phyloP scores from a whole-genome alignment of 1,140 invertebrate genomes.

The Drosophila varians region DNA sequence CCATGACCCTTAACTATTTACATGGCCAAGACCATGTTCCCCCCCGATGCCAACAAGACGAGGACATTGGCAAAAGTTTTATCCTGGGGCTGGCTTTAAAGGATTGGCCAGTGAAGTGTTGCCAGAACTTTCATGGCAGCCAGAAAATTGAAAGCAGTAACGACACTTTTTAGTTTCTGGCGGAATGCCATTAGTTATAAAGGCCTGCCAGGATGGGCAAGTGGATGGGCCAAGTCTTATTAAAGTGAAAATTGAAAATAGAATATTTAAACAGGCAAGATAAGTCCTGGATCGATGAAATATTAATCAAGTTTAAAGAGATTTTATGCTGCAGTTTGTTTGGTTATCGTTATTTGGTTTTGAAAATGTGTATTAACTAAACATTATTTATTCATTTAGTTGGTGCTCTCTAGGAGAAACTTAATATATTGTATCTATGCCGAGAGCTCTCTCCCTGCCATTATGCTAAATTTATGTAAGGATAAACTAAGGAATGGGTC shows the following conservation, averaged over 20 bases:
- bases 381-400: not conserved
- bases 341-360: not conserved
- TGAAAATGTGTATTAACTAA: not conserved
- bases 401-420: not conserved
- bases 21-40: slow-evolving; percentile 29
- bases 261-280: not conserved
- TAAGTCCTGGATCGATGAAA: not conserved
- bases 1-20: slow-evolving; percentile 31
- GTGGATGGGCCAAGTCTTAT: slow-evolving; percentile 3
- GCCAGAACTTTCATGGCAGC: not conserved
- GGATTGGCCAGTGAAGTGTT: slow-evolving; percentile 10
- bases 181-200: slow-evolving; percentile 6
- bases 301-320: not conserved
- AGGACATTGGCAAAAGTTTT: slow-evolving; percentile 21
- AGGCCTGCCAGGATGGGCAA: not conserved
- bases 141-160: slow-evolving; percentile 26
- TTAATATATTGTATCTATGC: slow-evolving; percentile 12
- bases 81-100: slow-evolving; percentile 23
- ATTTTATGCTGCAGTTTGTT: not conserved
- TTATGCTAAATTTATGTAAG: slow-evolving; percentile 17
- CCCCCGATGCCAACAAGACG: not conserved
- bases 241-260: not conserved
- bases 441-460: not conserved
- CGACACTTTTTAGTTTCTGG: slow-evolving; percentile 34
- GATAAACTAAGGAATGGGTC: slow-evolving; percentile 2